These are phyloP conservation scores for Oncorhynchus gorbuscha DNA, from an alignment of 2,113 vertebrate genomes.

Conservation along the genomic window DNA sequence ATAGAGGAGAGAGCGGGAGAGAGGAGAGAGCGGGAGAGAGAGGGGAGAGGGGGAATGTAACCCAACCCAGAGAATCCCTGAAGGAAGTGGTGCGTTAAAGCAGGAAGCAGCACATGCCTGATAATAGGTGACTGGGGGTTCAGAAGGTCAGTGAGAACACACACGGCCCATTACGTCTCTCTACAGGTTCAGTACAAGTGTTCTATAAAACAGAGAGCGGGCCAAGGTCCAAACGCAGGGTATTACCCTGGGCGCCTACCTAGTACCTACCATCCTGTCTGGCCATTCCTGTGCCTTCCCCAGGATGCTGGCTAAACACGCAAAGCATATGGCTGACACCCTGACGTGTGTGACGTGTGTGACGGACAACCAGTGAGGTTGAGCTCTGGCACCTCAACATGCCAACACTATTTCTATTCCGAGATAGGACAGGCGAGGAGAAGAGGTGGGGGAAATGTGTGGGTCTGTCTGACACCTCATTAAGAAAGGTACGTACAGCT, in stretches of 20 bases:
- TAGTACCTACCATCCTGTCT: background rate
- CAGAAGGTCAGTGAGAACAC: background rate
- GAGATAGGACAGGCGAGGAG: background rate
- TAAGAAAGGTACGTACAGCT: too few relatives aligned
- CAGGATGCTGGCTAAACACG: background rate
- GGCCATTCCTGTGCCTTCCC: background rate
- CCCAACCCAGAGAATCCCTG: too few relatives aligned
- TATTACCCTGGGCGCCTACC: slow-evolving; percentile 15
- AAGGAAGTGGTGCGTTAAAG: background rate
- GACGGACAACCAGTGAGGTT: too few relatives aligned
- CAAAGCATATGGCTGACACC: too few relatives aligned
- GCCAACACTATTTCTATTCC: too few relatives aligned
- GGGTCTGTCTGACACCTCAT: background rate
- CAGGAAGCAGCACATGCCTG: slow-evolving; percentile 53
- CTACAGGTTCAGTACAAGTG: background rate
- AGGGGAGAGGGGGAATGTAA: too few relatives aligned
- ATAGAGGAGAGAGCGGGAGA: too few relatives aligned
- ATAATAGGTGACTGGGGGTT: slow-evolving; percentile 12
- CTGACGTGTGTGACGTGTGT: too few relatives aligned
- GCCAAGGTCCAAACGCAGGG: background rate
- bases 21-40: too few relatives aligned
- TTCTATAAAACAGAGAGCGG: background rate
- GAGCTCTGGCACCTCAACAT: too few relatives aligned
- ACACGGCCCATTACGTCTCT: background rate
- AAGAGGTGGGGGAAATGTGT: background rate